Evolutionary conservation across 2,113 vertebrate genomes (phyloP).

Genomic region (Colistium nudipinnis): DNA sequence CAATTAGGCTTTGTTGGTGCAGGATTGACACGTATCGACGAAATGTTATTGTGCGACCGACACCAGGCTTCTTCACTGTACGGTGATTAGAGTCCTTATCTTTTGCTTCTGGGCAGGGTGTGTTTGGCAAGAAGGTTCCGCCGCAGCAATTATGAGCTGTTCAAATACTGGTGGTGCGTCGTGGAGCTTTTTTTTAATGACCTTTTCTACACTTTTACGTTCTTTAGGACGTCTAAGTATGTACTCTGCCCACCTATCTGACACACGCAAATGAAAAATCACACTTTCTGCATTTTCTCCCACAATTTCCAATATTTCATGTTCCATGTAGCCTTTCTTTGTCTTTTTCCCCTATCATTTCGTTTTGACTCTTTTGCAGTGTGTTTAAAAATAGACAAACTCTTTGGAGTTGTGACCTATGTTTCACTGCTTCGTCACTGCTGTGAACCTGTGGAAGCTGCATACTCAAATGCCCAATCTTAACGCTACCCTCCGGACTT

Average conservation of each 20-base stretch:
- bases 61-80: conserved; percentile 29
- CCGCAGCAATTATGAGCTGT: conserved; percentile 14
- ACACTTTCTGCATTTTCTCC: too few relatives aligned
- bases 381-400: too few relatives aligned
- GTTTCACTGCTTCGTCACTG: conserved; percentile 16
- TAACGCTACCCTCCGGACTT: too few relatives aligned
- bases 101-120: conserved; percentile 17
- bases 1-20: conserved; percentile 63
- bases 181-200: conserved; percentile 9
- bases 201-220: not conserved
- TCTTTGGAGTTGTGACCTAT: too few relatives aligned
- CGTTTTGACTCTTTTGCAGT: too few relatives aligned
- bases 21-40: conserved; percentile 35
- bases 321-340: too few relatives aligned
- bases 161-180: conserved; percentile 15
- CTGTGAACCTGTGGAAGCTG: conserved; percentile 2
- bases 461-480: too few relatives aligned
- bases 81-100: conserved; percentile 40
- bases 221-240: conserved; percentile 1
- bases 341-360: too few relatives aligned
- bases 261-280: too few relatives aligned
- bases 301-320: too few relatives aligned
- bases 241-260: too few relatives aligned
- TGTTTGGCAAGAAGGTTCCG: conserved; percentile 7
- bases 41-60: conserved; percentile 36